Evolutionary conservation across 1,140 invertebrate species (phyloP).

Genomic region (Drosophila azteca): DNA sequence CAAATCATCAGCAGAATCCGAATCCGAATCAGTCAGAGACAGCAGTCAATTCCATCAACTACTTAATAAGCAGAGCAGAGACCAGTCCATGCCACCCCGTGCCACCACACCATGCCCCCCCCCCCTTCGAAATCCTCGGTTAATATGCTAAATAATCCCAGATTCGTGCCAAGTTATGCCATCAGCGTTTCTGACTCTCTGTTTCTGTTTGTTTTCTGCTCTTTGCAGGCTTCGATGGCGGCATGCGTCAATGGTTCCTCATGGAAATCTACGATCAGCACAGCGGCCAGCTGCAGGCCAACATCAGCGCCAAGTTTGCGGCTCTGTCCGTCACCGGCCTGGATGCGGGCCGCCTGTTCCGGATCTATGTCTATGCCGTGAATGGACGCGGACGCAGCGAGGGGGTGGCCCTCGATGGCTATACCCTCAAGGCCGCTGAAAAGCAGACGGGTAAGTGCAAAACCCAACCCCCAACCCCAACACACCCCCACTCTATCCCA

Average conservation of each 20-base stretch:
- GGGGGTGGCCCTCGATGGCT: constrained; percentile 86
- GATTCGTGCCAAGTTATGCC: constrained; percentile 47
- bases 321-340: constrained; percentile 88
- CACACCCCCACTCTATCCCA: constrained; percentile 15
- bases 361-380: constrained; percentile 87
- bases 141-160: constrained; percentile 48
- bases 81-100: neutral
- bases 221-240: constrained; percentile 89
- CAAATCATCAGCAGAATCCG: neutral
- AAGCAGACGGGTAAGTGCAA: constrained; percentile 90
- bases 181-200: constrained; percentile 6
- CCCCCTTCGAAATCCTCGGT: constrained; percentile 2
- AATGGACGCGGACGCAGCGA: constrained; percentile 87
- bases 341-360: constrained; percentile 88
- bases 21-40: neutral
- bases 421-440: constrained; percentile 90
- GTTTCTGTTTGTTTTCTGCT: neutral
- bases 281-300: constrained; percentile 87
- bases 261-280: constrained; percentile 90
- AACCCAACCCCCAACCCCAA: neutral
- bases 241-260: constrained; percentile 88
- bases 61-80: constrained; percentile 38
- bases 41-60: constrained; percentile 22
- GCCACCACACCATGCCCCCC: neutral
- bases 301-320: constrained; percentile 88